Evolutionary conservation across 2,888 invertebrate species (phyloP).

Genomic region (Ennomos fuscantarius): DNA sequence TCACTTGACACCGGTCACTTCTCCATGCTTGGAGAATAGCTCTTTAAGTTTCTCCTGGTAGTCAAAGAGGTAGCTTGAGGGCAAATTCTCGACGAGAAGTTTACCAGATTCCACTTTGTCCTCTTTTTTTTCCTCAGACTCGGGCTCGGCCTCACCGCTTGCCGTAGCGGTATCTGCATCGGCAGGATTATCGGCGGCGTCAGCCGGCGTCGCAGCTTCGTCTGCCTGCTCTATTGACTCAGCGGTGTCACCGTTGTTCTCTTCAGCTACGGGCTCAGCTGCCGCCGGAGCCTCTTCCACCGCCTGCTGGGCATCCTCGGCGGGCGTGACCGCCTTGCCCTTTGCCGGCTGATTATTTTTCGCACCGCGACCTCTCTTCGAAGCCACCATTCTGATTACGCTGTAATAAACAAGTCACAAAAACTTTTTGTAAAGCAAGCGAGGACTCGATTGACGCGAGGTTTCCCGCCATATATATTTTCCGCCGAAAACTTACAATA

Average conservation of each 20-base stretch:
- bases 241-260: constrained; percentile 69
- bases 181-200: constrained; percentile 29
- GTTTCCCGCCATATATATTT: constrained; percentile 68
- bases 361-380: constrained; percentile 78
- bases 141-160: constrained; percentile 49
- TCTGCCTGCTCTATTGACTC: constrained; percentile 56
- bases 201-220: constrained; percentile 42
- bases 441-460: constrained; percentile 33
- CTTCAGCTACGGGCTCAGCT: constrained; percentile 58
- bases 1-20: constrained; percentile 74
- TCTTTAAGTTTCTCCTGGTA: constrained; percentile 82
- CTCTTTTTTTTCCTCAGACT: constrained; percentile 68
- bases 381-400: constrained; percentile 71
- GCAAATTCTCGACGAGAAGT: constrained; percentile 79
- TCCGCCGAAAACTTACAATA: constrained; percentile 50
- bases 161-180: constrained; percentile 41
- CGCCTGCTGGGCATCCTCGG: constrained; percentile 60
- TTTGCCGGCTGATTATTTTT: constrained; percentile 67
- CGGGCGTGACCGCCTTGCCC: constrained; percentile 61
- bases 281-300: constrained; percentile 54
- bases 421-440: constrained; percentile 44
- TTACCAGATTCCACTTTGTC: constrained; percentile 81
- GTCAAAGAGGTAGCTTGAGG: constrained; percentile 76
- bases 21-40: constrained; percentile 78
- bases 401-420: constrained; percentile 22